phyloP scores from a whole-genome alignment of 1,140 invertebrate genomes.

The Mamestra configurata region DNA sequence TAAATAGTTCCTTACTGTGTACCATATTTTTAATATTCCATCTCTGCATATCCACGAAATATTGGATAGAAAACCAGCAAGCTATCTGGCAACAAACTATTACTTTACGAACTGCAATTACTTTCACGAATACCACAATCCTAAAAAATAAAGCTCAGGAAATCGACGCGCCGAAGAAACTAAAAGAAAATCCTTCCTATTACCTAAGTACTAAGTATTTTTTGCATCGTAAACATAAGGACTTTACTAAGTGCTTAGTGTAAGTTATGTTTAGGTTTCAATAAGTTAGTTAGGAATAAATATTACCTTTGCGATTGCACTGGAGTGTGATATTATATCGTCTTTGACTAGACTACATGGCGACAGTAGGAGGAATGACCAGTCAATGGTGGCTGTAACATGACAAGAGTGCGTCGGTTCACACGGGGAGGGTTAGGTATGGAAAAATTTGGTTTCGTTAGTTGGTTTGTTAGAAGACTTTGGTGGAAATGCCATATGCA shows the following conservation, averaged over 20 bases:
- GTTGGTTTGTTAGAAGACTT: neutral
- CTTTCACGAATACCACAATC: no score
- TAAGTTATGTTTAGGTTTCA: neutral
- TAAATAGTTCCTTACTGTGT: no score
- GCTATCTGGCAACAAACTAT: no score
- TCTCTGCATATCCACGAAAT: no score
- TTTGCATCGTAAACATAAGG: neutral
- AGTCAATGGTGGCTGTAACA: constrained; percentile 63
- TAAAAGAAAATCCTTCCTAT: no score
- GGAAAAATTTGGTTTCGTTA: neutral
- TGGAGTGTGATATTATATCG: constrained; percentile 62
- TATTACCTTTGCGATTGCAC: constrained; percentile 60
- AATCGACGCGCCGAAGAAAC: no score
- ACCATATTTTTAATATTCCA: no score
- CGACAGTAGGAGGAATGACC: constrained; percentile 76
- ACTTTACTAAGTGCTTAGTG: neutral
- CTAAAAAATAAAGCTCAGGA: no score
- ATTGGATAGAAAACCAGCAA: no score
- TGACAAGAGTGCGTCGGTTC: constrained; percentile 25
- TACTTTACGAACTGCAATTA: no score
- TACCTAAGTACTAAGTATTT: no score
- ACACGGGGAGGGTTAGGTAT: constrained; percentile 54
- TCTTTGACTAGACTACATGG: constrained; percentile 65
- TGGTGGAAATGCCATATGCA: no score
- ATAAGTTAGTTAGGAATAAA: constrained; percentile 23